phyloP scores from a whole-genome alignment of 1,140 invertebrate genomes.

The Cataglyphis hispanica region DNA sequence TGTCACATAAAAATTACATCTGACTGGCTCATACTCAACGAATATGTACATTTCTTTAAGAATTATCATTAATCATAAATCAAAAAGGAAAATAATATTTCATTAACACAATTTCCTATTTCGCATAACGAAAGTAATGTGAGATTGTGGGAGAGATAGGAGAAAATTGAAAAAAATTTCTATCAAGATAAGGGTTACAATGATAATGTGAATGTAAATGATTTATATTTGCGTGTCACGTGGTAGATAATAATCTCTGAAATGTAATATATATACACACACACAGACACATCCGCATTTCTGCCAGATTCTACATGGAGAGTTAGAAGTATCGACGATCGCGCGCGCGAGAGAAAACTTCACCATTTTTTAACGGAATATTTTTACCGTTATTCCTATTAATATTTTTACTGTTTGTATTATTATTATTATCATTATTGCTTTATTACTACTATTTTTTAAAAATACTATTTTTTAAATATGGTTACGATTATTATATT shows the following conservation, averaged over 20 bases:
- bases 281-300: slow-evolving; percentile 39
- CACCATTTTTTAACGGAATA: slow-evolving; percentile 43
- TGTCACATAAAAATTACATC: slow-evolving; percentile 54
- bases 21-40: slow-evolving; percentile 52
- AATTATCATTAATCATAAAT: slow-evolving; percentile 57
- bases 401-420: slow-evolving; percentile 48
- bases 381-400: slow-evolving; percentile 51
- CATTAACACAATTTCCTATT: slow-evolving; percentile 71
- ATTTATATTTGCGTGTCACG: slow-evolving; percentile 74
- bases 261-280: slow-evolving; percentile 46
- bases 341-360: slow-evolving; percentile 28
- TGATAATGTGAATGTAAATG: slow-evolving; percentile 73
- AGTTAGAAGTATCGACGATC: slow-evolving; percentile 63
- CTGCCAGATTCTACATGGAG: slow-evolving; percentile 48
- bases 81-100: slow-evolving; percentile 33
- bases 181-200: slow-evolving; percentile 63
- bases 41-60: slow-evolving; percentile 40
- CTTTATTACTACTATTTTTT: slow-evolving; percentile 24
- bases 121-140: slow-evolving; percentile 49
- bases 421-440: slow-evolving; percentile 45
- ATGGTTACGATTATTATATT: slow-evolving; percentile 41
- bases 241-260: slow-evolving; percentile 66
- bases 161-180: slow-evolving; percentile 65
- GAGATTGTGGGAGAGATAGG: slow-evolving; percentile 62
- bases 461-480: slow-evolving; percentile 30